Base-by-base conservation (phyloP, 1,140 invertebrate species). In the Pinna nobilis region DNA sequence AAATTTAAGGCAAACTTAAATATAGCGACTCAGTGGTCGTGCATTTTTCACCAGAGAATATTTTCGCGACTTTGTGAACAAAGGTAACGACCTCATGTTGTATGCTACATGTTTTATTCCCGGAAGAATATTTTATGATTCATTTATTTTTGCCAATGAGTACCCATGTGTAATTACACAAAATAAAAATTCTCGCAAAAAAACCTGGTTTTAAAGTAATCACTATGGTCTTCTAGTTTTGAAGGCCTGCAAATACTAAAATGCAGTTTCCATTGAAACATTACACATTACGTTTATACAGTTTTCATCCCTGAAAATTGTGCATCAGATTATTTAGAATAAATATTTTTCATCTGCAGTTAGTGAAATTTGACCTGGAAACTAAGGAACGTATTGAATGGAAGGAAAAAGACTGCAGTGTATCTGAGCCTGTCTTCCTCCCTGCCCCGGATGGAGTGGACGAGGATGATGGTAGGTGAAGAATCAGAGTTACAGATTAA, bases 381-480 rank as follows among this genome's bases (percentile, higher is more conserved):
- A 88, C 80, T 18, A 82, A 86, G 20, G 74, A 84, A n/a, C 74
- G 81, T 0, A 73, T 60, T 33, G 68, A 80, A 0, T 97, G 95
- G 95, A 91, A 90, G 68, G 94, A 95, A 82, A 84, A 87, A 3
- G 91, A 94, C 66, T 91, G 92, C 61, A 96, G 94, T 85, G 94
- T 95, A 1, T 96, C 95, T 81, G 96, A 97, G 87, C 95, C 95
- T 0, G 92, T 97, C 66, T 97, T 97, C 86, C 92, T 97, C 11
- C 91, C 93, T 2, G 81, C 90, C n/a, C 94, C 95, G 11, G 85
- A 92, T 69, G 89, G 92, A 28, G 57, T 37, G n/a, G 76, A 79
- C 3, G 87, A 88, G 72, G 89, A 89, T 53, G 88, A 90, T 68
- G 89, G 81, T 75, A 18, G 39, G 65, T 44, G 0, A 28, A n/a